Base-by-base conservation (phyloP, 2,113 vertebrate genomes). In the Neogobius melanostomus region DNA sequence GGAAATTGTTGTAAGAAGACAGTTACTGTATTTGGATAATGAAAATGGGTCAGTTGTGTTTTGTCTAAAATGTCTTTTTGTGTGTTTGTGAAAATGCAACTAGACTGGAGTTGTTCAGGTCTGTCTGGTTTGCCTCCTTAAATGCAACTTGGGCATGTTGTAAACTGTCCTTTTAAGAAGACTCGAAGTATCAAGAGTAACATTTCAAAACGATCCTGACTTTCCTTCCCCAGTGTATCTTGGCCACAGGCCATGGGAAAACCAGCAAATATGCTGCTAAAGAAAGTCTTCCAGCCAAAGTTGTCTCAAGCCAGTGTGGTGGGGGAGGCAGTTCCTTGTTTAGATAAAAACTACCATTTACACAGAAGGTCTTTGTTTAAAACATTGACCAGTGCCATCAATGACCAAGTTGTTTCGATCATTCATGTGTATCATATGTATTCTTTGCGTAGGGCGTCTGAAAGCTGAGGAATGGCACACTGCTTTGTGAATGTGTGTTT, bases 301-400 rank as follows among this genome's bases (percentile, higher is more conserved):
- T 48, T 67, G 79, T 83, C 71, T 71, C 14, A 47, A 71, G 76
- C 76, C 61, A 74, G 68, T 48, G 12, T 43, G 48, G 59, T 56
- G 46, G 68, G 71, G 53, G 52, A 73, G 28, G 36, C 28, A 36
- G 47, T 67, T 44, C 50, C 64, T 72, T 72, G 70, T 79, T 87
- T 82, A 83, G 73, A 21, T 79, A 47, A 75, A 80, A 86, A 61
- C 50, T 68, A 52, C 8, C 68, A 53, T 81, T 80, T 66, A 81
- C 63, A 86, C 71, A 77, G 78, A 48, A 73, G 62, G 54, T 68
- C 74, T 81, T 82, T 91, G 75, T 88, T 72, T 79, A 62, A 71
- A 14, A 74, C 49, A n/a, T 15, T 52, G 54, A 45, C 42, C 66
- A 17, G 43, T 60, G 47, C 59, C 67, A 44, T 71, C 66, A 56